Percentiles rank a stretch among this genome's conserved stretches.
phyloP scores from a whole-genome alignment of 1,140 invertebrate genomes.

The Delia radicum region DNA sequence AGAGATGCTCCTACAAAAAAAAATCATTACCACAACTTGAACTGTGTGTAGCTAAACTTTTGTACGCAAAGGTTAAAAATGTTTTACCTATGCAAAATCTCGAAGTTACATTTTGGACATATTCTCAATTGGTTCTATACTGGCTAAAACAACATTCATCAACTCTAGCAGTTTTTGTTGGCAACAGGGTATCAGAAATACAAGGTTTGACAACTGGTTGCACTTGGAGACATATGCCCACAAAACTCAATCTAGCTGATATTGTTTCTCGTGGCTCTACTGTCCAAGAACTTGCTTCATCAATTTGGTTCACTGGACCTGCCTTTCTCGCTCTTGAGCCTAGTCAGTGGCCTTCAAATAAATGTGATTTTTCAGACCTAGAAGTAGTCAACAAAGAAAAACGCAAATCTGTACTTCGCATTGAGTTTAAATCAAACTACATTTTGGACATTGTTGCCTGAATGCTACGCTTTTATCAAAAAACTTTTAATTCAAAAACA shows the following conservation, averaged over 20 bases:
- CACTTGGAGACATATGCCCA: conserved; percentile 37
- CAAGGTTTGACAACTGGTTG: conserved; percentile 19
- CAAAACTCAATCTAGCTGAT: neutral
- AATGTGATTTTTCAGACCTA: neutral
- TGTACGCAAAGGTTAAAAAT: neutral
- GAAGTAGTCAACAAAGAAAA: neutral
- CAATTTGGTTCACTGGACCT: conserved; percentile 17
- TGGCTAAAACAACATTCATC: conserved; percentile 15
- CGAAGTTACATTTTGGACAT: neutral
- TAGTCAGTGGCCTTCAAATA: neutral
- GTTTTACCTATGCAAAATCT: neutral
- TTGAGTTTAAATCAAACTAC: neutral
- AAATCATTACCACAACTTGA: too few species aligned
- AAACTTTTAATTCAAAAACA: neutral
- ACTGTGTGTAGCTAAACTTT: neutral
- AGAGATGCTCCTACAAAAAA: conserved; percentile 13
- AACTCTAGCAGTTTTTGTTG: conserved; percentile 33
- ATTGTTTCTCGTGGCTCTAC: neutral
- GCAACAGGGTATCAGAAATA: neutral
- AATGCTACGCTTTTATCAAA: neutral
- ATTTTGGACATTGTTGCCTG: neutral
- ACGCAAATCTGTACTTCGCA: neutral
- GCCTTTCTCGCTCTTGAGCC: neutral
- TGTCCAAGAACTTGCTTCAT: neutral
- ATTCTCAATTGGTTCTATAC: conserved; percentile 13